phyloP scores from a whole-genome alignment of 2,888 invertebrate genomes.

The Alsophila aescularia region DNA sequence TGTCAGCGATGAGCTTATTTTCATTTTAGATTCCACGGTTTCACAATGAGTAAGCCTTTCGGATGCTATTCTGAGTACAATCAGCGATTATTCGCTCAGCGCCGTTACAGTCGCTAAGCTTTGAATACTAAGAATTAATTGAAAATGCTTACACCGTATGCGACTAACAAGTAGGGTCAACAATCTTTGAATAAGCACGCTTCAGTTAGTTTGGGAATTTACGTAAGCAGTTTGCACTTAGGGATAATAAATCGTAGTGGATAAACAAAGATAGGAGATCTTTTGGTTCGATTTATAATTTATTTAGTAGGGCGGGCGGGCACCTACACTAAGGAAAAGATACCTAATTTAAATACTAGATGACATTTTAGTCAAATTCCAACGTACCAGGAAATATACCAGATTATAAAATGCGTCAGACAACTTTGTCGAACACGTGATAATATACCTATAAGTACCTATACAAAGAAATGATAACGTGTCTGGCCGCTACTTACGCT shows the following conservation, averaged over 20 bases:
- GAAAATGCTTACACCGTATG: conserved; percentile 41
- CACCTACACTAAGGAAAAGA: not conserved
- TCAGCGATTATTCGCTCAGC: conserved; percentile 32
- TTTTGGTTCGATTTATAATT: not conserved
- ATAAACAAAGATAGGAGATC: not conserved
- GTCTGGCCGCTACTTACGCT: not conserved
- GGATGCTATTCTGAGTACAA: conserved; percentile 31
- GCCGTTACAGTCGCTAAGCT: conserved; percentile 37
- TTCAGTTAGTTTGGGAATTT: conserved; percentile 23
- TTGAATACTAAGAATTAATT: conserved; percentile 42
- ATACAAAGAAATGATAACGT: conserved; percentile 12
- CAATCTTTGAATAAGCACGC: conserved; percentile 35
- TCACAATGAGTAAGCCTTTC: conserved; percentile 4
- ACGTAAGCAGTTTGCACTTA: conserved; percentile 22
- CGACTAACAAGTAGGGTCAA: conserved; percentile 37
- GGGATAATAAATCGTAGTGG: conserved; percentile 10
- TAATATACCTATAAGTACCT: not conserved
- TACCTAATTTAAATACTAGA: conserved; percentile 11
- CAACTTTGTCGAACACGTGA: conserved; percentile 5
- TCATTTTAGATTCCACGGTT: conserved; percentile 2
- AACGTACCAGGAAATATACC: conserved; percentile 30
- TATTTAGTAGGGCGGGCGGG: not conserved
- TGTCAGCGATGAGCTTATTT: conserved; percentile 52
- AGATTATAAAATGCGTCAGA: conserved; percentile 16
- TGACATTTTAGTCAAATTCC: conserved; percentile 23